Base-by-base conservation (phyloP, 2,888 invertebrate species). In the Barypeithes pellucidus region DNA sequence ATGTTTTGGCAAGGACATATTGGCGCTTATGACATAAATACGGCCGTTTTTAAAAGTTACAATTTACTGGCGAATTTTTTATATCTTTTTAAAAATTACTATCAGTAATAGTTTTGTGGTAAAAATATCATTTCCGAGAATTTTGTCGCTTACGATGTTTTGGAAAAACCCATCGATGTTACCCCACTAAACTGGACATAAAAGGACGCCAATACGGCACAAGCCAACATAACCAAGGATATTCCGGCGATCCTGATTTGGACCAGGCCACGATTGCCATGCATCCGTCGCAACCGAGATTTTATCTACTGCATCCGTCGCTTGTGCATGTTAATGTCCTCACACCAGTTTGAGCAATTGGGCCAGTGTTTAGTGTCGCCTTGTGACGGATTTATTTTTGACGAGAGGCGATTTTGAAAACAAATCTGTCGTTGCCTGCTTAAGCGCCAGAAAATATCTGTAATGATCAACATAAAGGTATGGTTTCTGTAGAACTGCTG, bases 241-340 rank as follows among this genome's bases (percentile, higher is more conserved):
- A 61, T 61, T 61, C 43, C 29, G 45, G 29, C 14, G 45, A 65
- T 65, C 65, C 65, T 52, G 65, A 65, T 65, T 65, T 52, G 65
- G 50, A 36, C 16, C 52, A 39, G 39, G 65, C 33, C 33, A 50
- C 52, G 39, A 36, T 12, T 39, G 79, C 79, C 80, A 79, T 80
- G 79, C 80, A 79, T 80, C 76, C 77, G 50, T 77, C 77, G 75
- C 78, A 75, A 70, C 73, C 60, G 65, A 78, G 79, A 80, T 81
- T 81, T 81, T 81, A 81, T 81, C 80, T 80, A 79, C 78, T 80
- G 18, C 36, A 61, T 61, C 39, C 5, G 36, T 9, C 78, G 79
- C 79, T 80, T 80, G 80, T 79, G 77, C 80, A 80, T 79, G 80
- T 80, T 79, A 79, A 80, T 79, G 77, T 79, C 77, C 77, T 39